Percentiles rank a stretch among this genome's conserved stretches.
phyloP scores from a whole-genome alignment of 2,888 invertebrate species.

The Eupelmus urozonus region DNA sequence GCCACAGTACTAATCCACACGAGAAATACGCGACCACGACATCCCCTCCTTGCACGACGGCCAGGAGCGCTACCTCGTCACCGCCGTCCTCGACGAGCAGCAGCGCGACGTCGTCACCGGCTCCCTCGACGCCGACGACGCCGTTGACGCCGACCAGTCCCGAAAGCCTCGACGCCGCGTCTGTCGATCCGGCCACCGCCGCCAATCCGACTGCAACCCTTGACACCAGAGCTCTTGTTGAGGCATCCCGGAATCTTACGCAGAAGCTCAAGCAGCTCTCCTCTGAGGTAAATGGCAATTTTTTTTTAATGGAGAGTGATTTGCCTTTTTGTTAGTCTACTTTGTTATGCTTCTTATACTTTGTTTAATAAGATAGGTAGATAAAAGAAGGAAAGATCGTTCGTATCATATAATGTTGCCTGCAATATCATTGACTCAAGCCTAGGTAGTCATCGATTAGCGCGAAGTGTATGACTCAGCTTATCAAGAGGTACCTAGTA shows the following conservation, averaged over 20 bases:
- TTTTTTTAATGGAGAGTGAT: too few relatives aligned
- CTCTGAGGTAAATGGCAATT: constrained; percentile 84
- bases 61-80: constrained; percentile 71
- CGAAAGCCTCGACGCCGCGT: constrained; percentile 62
- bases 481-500: constrained; percentile 12
- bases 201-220: constrained; percentile 76
- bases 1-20: background rate
- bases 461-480: constrained; percentile 28
- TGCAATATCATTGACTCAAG: constrained; percentile 1
- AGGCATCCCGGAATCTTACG: constrained; percentile 94
- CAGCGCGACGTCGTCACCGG: constrained; percentile 63
- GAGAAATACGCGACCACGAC: constrained; percentile 55
- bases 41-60: constrained; percentile 46
- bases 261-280: constrained; percentile 93
- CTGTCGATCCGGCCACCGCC: constrained; percentile 64
- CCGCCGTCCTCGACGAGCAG: constrained; percentile 60
- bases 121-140: constrained; percentile 72
- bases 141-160: constrained; percentile 56
- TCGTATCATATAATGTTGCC: background rate
- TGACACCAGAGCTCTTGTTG: constrained; percentile 88
- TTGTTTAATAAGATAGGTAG: too few relatives aligned
- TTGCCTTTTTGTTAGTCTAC: too few relatives aligned
- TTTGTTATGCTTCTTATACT: too few relatives aligned
- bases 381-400: too few relatives aligned
- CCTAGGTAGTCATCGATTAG: constrained; percentile 23